These are phyloP conservation scores for Natator depressus DNA, from an alignment of 2,113 vertebrate species.

Conservation along the genomic window DNA sequence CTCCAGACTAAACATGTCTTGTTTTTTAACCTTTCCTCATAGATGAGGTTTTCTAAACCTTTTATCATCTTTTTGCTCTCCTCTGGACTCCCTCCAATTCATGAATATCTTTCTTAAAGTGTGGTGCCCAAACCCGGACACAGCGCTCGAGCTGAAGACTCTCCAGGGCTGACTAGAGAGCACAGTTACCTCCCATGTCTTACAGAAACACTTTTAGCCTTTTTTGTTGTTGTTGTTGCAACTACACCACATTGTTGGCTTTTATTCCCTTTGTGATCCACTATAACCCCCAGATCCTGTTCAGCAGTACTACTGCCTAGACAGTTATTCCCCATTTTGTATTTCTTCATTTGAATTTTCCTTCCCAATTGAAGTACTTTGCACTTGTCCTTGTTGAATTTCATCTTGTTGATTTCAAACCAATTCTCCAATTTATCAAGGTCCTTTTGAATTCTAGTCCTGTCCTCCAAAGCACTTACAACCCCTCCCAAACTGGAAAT, in stretches of 20 bases:
- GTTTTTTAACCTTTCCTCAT: background rate
- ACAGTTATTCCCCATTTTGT: background rate
- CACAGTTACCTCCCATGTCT: background rate
- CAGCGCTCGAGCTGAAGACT: background rate
- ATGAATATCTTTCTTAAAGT: background rate
- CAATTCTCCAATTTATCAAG: background rate
- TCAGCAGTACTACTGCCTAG: background rate
- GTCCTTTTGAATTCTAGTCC: background rate
- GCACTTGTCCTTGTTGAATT: background rate
- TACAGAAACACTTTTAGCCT: background rate
- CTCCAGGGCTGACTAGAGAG: background rate
- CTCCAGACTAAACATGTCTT: background rate
- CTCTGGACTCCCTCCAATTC: background rate
- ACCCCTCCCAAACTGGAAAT: background rate
- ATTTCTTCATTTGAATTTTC: background rate
- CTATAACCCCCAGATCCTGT: background rate
- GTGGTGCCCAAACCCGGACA: background rate
- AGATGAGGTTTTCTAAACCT: background rate
- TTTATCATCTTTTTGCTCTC: background rate
- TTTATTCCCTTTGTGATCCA: background rate
- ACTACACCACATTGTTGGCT: background rate
- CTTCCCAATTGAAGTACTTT: background rate
- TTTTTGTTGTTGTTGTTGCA: background rate
- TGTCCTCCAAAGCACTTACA: background rate
- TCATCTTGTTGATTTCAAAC: background rate